Evolutionary conservation across 2,888 invertebrate species (phyloP).

Genomic region (Melanargia galathea): DNA sequence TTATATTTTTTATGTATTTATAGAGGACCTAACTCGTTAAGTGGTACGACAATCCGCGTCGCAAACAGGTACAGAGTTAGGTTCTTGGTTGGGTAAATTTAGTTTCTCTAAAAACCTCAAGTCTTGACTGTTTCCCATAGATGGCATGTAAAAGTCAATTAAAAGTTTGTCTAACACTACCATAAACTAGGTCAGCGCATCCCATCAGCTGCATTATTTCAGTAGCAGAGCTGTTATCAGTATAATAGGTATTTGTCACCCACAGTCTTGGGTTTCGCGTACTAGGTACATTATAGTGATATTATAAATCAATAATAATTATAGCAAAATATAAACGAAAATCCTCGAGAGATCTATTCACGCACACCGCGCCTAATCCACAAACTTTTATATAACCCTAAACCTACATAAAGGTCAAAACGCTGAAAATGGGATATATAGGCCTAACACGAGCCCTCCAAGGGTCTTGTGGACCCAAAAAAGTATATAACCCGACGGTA

Average conservation of each 20-base stretch:
- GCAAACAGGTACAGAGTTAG: background rate
- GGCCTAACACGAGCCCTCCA: conserved; percentile 74
- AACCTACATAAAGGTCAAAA: conserved; percentile 70
- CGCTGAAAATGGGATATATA: conserved; percentile 73
- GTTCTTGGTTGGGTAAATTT: background rate
- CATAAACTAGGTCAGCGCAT: too few species aligned
- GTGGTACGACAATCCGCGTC: too few species aligned
- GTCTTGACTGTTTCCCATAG: background rate
- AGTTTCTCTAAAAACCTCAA: background rate
- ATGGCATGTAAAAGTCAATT: background rate
- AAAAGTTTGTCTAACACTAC: too few species aligned
- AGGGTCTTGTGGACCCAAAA: conserved; percentile 79
- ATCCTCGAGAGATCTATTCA: conserved; percentile 44
- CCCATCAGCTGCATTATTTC: too few species aligned
- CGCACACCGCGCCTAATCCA: conserved; percentile 50
- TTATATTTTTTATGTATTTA: background rate
- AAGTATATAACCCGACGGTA: conserved; percentile 78
- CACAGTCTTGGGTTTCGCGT: too few species aligned
- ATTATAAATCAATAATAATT: too few species aligned
- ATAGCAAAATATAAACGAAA: conserved; percentile 39
- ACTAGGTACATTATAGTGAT: too few species aligned
- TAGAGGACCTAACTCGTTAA: background rate
- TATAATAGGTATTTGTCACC: too few species aligned
- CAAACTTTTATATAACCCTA: conserved; percentile 65
- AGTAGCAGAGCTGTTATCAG: too few species aligned